Evolutionary conservation across 2,888 invertebrate species (phyloP), one percentile per base, ranked within the genome.

Genomic region (Heliconius cydno): DNA sequence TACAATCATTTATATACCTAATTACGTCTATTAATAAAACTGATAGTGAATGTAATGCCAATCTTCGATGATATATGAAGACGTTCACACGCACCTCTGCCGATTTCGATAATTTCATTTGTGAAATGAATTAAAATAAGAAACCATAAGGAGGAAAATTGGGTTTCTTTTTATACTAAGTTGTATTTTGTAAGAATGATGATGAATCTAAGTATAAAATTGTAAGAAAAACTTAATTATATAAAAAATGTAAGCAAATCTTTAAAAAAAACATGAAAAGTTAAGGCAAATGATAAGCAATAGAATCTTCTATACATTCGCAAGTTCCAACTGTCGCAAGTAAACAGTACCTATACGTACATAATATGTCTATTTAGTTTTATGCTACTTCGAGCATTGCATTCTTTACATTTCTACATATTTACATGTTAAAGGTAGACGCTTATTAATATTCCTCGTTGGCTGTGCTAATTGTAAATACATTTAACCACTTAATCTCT

Each of bases 1-100:
- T 52, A 86, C 86, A 86, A 85, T 86, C 86, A 88, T 88, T 88
- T 90, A 87, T 89, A 91, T 90, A 88, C 87, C 52, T 52, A 87
- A 87, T 87, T 85, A 88, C 86, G 86, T 88, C 90, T 91, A 91
- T 89, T 89, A 90, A 91, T 91, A 91, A 85, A 86, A 80, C 85
- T 85, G 87, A 86, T 86, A 88, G 85, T 86, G 85, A 84, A 84
- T 85, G 86, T 88, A 89, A 88, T 88, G 86, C 86, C 85, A 85
- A 85, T 86, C 86, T 88, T 83, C 84, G 73, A 86, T 85, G 88
- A 90, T 90, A 87, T 88, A 89, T 87, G 84, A 85, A 84, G 84
- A 84, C 85, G 83, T 86, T 85, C 86, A 86, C 86, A 87, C 85
- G 86, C 87, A 86, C 84, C 85, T 84, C 83, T 82, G 82, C 81